Evolutionary conservation across 2,888 invertebrate genomes (phyloP).

Genomic region (Cantharis rustica): DNA sequence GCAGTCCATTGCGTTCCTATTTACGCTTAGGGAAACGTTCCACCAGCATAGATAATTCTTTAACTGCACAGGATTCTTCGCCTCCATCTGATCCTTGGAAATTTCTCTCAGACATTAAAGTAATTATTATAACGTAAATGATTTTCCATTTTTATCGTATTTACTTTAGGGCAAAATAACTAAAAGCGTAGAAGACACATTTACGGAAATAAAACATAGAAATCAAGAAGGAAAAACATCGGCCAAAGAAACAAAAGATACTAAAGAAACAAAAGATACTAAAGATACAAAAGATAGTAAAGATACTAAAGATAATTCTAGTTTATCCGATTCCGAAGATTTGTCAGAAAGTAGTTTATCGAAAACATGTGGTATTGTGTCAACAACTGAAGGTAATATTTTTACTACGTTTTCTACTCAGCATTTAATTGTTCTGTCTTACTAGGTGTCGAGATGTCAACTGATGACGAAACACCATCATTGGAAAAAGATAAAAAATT

Average conservation of each 20-base stretch:
- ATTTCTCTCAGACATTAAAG: constrained; percentile 70
- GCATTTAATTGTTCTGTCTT: constrained; percentile 8
- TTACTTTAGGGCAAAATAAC: constrained; percentile 66
- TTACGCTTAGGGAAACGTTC: constrained; percentile 66
- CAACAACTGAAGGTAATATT: constrained; percentile 52
- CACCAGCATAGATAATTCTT: constrained; percentile 62
- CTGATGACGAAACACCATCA: constrained; percentile 54
- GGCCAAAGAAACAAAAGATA: constrained; percentile 35
- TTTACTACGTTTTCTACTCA: not conserved
- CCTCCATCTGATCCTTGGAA: constrained; percentile 72
- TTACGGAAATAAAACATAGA: constrained; percentile 66
- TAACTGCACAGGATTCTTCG: constrained; percentile 49
- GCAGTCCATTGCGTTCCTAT: constrained; percentile 63
- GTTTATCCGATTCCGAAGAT: constrained; percentile 69
- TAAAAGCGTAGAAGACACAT: constrained; percentile 78
- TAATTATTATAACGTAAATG: constrained; percentile 30
- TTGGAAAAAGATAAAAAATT: constrained; percentile 43
- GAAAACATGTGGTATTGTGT: constrained; percentile 52
- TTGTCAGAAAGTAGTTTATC: constrained; percentile 55
- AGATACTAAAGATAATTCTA: constrained; percentile 62
- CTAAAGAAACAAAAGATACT: constrained; percentile 49
- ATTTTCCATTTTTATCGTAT: constrained; percentile 3
- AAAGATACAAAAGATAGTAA: constrained; percentile 27
- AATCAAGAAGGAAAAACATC: constrained; percentile 47
- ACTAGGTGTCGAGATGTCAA: constrained; percentile 58